Conservation (phyloP, 2,888 invertebrate genomes). For the Terebella lapidaria region DNA sequence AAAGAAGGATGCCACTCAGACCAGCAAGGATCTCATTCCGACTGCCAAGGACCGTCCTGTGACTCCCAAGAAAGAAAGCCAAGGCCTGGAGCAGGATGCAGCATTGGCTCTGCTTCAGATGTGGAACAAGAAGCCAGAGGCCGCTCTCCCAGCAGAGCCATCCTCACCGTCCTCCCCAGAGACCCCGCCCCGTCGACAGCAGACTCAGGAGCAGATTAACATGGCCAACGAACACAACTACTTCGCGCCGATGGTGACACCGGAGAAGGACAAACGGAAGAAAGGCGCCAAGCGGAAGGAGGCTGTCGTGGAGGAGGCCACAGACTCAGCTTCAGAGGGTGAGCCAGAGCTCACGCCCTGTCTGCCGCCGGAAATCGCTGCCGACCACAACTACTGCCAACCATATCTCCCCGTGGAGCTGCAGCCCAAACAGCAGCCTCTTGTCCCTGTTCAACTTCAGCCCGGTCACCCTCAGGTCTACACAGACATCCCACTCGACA, state of each 20-base stretch:
- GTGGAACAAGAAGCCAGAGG: constrained; percentile 1
- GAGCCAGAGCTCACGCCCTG: constrained; percentile 23
- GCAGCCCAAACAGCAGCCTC: background rate
- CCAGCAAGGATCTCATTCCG: too few species aligned
- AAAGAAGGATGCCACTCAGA: too few species aligned
- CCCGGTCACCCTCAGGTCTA: background rate
- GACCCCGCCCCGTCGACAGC: background rate
- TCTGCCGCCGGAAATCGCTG: constrained; percentile 19
- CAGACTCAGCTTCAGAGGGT: constrained; percentile 43
- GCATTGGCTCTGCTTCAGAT: constrained; percentile 18
- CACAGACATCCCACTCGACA: background rate
- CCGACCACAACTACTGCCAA: constrained; percentile 10
- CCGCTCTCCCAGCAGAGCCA: background rate
- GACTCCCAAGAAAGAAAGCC: too few species aligned
- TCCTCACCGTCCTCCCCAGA: background rate
- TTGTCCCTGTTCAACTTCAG: background rate
- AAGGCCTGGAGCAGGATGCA: constrained; percentile 19
- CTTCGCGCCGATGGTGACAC: constrained; percentile 30
- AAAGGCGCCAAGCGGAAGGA: constrained; percentile 3
- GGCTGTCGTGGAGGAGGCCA: constrained; percentile 29
- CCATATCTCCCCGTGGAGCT: constrained; percentile 6
- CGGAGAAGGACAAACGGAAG: background rate
- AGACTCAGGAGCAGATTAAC: background rate
- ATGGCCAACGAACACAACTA: constrained; percentile 44
- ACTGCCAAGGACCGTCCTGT: too few species aligned